Conservation (phyloP, 1,140 invertebrate species). For the Cylas formicarius region DNA sequence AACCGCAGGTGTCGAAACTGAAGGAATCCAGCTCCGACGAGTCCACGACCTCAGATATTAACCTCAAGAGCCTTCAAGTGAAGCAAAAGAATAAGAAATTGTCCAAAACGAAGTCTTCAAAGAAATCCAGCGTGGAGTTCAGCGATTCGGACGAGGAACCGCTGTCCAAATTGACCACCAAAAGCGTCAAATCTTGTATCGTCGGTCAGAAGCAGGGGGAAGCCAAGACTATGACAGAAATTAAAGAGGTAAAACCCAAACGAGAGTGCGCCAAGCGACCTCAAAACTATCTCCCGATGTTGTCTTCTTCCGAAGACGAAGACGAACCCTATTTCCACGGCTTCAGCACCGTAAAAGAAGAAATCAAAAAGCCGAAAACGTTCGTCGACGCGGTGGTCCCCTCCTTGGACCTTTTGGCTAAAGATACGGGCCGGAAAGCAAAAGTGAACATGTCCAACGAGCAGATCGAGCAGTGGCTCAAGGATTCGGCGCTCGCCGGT, state of each 20-base stretch:
- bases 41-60: constrained; percentile 29
- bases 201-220: constrained; percentile 8
- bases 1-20: constrained; percentile 3
- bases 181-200: constrained; percentile 13
- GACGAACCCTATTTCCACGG: constrained; percentile 50
- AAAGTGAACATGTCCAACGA: constrained; percentile 66
- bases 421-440: constrained; percentile 46
- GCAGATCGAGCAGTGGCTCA: constrained; percentile 65
- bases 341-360: constrained; percentile 34
- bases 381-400: constrained; percentile 16
- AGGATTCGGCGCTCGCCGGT: constrained; percentile 45
- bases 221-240: constrained; percentile 11
- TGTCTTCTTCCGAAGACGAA: constrained; percentile 43
- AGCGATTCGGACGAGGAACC: constrained; percentile 55
- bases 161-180: constrained; percentile 44
- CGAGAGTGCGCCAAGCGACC: constrained; percentile 37
- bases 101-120: constrained; percentile 22
- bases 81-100: constrained; percentile 27
- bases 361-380: constrained; percentile 18
- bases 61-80: constrained; percentile 19
- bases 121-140: constrained; percentile 37
- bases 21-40: constrained; percentile 26
- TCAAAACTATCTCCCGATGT: constrained; percentile 39
- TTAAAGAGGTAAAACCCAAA: constrained; percentile 33
- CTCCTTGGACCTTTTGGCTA: constrained; percentile 31